Percentiles rank a stretch among this genome's conserved stretches.
Evolutionary conservation across 2,888 invertebrate genomes (phyloP).

Genomic region (Eremobia ochroleuca): DNA sequence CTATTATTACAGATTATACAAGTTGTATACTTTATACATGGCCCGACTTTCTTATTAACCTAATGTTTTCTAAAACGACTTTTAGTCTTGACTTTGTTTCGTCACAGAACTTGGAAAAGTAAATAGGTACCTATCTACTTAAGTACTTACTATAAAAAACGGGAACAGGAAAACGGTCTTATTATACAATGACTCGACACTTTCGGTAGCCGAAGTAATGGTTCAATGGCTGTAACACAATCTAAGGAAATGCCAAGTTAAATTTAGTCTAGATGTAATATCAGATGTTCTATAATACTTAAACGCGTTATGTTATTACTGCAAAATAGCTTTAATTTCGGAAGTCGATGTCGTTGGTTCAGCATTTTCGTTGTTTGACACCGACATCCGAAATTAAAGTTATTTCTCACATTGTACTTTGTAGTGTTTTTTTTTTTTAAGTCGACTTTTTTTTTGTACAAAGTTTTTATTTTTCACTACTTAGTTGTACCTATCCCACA

Average conservation of each 20-base stretch:
- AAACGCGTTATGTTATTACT: background rate
- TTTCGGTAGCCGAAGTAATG: conserved; percentile 33
- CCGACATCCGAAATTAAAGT: no score
- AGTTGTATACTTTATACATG: conserved; percentile 15
- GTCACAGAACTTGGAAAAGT: conserved; percentile 9
- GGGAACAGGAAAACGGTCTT: conserved; percentile 48
- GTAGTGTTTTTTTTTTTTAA: no score
- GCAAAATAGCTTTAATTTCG: no score
- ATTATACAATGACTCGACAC: conserved; percentile 44
- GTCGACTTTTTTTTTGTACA: no score
- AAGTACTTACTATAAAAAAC: conserved; percentile 22
- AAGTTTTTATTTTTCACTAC: no score
- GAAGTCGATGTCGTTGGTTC: no score
- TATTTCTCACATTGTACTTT: no score
- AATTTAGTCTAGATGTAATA: conserved; percentile 30
- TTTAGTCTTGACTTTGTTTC: conserved; percentile 1
- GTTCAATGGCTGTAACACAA: conserved; percentile 36
- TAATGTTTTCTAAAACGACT: conserved; percentile 36
- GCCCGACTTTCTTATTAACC: conserved; percentile 31
- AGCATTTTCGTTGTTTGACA: no score
- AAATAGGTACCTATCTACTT: background rate
- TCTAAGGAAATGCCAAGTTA: conserved; percentile 44
- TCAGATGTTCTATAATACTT: conserved; percentile 4
- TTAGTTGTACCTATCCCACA: no score
- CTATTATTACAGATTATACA: conserved; percentile 46